Conservation (phyloP, 2,888 invertebrate species). For the Glaucopsyche alexis region DNA sequence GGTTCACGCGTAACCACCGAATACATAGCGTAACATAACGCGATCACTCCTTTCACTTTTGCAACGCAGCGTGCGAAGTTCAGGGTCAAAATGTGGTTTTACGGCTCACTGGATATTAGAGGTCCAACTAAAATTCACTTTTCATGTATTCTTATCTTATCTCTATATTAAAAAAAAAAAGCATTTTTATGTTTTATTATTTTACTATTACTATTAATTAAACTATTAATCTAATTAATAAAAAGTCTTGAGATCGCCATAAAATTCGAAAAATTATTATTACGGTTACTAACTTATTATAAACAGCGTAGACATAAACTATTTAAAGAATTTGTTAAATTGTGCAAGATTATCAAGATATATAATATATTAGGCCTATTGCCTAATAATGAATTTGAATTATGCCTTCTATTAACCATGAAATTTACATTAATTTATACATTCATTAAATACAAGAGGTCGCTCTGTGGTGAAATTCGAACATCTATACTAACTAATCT, state of each 20-base stretch:
- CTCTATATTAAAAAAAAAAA: neutral
- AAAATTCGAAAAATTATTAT: neutral
- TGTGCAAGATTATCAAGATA: neutral
- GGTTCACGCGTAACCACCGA: neutral
- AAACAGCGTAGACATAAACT: conserved; percentile 3
- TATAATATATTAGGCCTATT: no score
- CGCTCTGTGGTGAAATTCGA: no score
- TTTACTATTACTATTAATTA: neutral
- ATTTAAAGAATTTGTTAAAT: neutral
- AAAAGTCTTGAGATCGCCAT: no score
- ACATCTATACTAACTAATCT: no score
- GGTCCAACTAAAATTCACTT: neutral
- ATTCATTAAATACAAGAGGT: no score
- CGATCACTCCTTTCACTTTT: conserved; percentile 22
- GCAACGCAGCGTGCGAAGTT: conserved; percentile 5
- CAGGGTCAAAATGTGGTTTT: conserved; percentile 20
- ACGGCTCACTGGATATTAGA: neutral
- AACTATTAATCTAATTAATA: no score
- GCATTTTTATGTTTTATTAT: no score
- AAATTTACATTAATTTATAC: neutral
- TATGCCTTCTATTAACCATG: neutral
- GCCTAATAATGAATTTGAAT: no score
- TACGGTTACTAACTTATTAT: neutral
- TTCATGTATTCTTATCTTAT: neutral
- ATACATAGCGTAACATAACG: neutral